Base-by-base conservation (phyloP, 2,797 vertebrate species). In the Intellagama lesueurii region DNA sequence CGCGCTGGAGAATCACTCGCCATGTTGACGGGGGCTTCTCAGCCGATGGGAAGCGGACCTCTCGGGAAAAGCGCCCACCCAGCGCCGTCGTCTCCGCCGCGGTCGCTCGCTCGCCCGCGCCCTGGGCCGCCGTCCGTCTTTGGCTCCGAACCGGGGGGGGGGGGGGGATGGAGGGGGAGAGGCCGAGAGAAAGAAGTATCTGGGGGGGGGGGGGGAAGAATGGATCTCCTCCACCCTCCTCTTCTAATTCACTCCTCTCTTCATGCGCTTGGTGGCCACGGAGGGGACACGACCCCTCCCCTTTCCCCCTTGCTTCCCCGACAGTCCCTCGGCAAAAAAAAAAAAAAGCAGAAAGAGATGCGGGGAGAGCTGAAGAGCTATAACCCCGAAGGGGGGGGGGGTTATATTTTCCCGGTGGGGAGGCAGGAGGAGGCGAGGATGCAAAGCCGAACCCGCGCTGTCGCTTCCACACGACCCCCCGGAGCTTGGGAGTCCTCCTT, bases 1-100 rank as follows among this genome's bases (percentile, higher is more conserved):
- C 98, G 97, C 91, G 99, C 99, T 8, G 98, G 99, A 92, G 99
- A 99, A 96, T 99, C 99, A 96, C 98, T 99, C 97, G 98, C 98
- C 99, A 99, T 99, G 96, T 97, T 98, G 90, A 28, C 8, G 24
- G 49, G 14, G 52, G 2, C 79, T 93, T 95, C 95, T 95, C 95
- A 81, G 88, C 87, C 87, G 95, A 89, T 73, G 89, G 90, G 28
- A 52, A 22, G 26, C 5, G 30, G 16, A 32, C 80, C 24, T 12
- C 91, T 49, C 19, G 35, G 60, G 24, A 14, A 30, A 40, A 56
- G 4, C n/a, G 32, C 80, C 26, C 26, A 60, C 24, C 28, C 30
- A 1, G 24, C 7, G 32, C 73, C 28, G 30, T 35, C 7, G 60
- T 30, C 32, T 69, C 81, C 76, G n/a, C 75, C 1, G 32, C 8